These are phyloP conservation scores for Melanotus villosus DNA, from an alignment of 2,888 invertebrate genomes.

Conservation along the genomic window DNA sequence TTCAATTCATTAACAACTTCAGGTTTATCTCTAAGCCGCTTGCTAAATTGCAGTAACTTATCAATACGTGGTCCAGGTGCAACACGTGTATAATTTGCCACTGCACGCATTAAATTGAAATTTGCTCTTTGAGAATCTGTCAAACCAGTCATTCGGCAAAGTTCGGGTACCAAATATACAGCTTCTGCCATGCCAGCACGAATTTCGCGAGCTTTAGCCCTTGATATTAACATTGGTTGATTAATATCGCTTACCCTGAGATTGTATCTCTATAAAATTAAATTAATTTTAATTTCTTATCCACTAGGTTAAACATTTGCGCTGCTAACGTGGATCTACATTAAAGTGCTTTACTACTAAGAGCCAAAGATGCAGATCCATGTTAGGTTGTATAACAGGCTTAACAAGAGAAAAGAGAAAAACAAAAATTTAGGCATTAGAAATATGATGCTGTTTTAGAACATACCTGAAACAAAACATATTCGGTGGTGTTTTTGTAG, in stretches of 20 bases:
- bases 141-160: slow-evolving; percentile 88
- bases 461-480: too few species aligned
- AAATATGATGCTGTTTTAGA: too few species aligned
- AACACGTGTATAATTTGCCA: slow-evolving; percentile 83
- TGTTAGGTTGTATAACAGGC: too few species aligned
- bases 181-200: slow-evolving; percentile 78
- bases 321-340: too few species aligned
- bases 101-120: slow-evolving; percentile 76
- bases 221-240: slow-evolving; percentile 87
- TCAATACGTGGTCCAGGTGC: slow-evolving; percentile 77
- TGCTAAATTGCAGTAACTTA: slow-evolving; percentile 78
- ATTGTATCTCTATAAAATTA: slow-evolving; percentile 74
- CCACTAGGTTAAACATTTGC: too few species aligned
- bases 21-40: slow-evolving; percentile 70
- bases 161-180: slow-evolving; percentile 85
- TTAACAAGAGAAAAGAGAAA: too few species aligned
- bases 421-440: too few species aligned
- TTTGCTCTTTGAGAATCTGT: slow-evolving; percentile 71
- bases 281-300: too few species aligned
- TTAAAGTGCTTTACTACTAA: too few species aligned
- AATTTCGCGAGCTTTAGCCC: slow-evolving; percentile 78
- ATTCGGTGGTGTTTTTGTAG: too few species aligned
- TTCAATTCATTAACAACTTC: slow-evolving; percentile 74
- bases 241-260: slow-evolving; percentile 70
- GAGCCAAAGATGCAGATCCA: too few species aligned